Evolutionary conservation across 2,797 vertebrate species (phyloP), one percentile per base, ranked within the genome.

Genomic region (Rhynchonycteris naso): DNA sequence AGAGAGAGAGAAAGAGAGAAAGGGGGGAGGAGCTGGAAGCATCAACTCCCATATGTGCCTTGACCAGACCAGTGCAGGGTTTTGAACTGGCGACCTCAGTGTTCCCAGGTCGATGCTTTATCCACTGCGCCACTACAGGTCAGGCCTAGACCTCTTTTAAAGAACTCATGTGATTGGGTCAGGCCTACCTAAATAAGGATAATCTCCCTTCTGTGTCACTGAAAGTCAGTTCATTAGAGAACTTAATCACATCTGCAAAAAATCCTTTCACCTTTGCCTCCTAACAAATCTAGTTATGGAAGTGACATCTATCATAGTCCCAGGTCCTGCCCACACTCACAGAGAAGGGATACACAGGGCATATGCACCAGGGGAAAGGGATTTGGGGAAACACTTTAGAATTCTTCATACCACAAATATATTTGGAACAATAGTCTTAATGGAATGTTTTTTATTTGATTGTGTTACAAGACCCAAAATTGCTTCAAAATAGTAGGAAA

Each of bases 261-360:
- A 93, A 74, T 83, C 78, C 59, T 74, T 83, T 83, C 63, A 61
- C n/a, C 22, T 90, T 89, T 90, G 78, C 50, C 52, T 24, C 19
- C 43, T 82, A 82, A 82, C 68, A 61, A 11, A 59, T 14, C 43
- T 26, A 81, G 26, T 65, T 30, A 54, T 4, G 22, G 43, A 33
- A 43, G 50, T 28, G 58, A 56, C 8, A 24, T 54, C 33, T 22
- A 2, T 61, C 69, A 13, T 74, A 30, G 35, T 58, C 50, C 54
- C 79, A 90, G 63, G 35, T 58, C 58, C 66, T 68, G 52, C 50
- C 56, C 58, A 65, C 43, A 30, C 76, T 87, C 50, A 43, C 50
- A 54, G 68, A 26, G 66, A 58, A 19, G 65, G 18, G 14, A 28
- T 54, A 52, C 43, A 68, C 4, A 43, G 14, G 30, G 6, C 61